Evolutionary conservation across 1,140 invertebrate species (phyloP), one percentile per base, ranked within the genome.

Genomic region (Proales similis): DNA sequence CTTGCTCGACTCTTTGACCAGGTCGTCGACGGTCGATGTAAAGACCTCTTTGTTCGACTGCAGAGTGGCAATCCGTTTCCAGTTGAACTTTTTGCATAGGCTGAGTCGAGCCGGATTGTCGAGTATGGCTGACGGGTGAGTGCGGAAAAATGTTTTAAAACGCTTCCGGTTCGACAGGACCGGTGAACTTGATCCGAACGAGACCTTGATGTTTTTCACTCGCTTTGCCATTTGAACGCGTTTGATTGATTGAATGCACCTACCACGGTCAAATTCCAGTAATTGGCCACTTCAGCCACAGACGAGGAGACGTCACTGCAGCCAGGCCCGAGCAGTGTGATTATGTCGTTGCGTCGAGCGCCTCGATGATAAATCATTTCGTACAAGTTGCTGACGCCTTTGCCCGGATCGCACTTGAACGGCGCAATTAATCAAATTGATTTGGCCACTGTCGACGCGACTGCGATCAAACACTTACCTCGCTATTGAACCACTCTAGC

Each of bases 181-280:
- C 4, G 94, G 94, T 20, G 91, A 96, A 70, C 90, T 94, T 1
- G 92, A 92, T 20, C 94, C 94, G 74, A 97, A 99, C 67, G 92
- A 96, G 6, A 97, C 77, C 92, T 97, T 77, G 43, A 70, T 70
- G 36, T 47, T 53, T 30, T 42, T 33, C 2, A 17, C 46, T 6
- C 27, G 19, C 29, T 39, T 39, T 63, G 14, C 19, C 17, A 17
- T 38, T 39, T 38, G 47, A 32, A 26, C 3, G 20, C 38, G 12
- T 14, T 36, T 33, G 29, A 6, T 63, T 81, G 86, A n/a, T n/a
- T n/a, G n/a, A n/a, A n/a, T n/a, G n/a, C n/a, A n/a, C n/a, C 84
- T 80, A 97, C 92, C 78, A 98, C 94, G 70, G 98, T 86, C 36
- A 99, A 80, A 78, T 99, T 98, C 93, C 94, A 99, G 88, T 97